Evolutionary conservation across 2,113 vertebrate species (phyloP).

Genomic region (Xiphophorus hellerii): DNA sequence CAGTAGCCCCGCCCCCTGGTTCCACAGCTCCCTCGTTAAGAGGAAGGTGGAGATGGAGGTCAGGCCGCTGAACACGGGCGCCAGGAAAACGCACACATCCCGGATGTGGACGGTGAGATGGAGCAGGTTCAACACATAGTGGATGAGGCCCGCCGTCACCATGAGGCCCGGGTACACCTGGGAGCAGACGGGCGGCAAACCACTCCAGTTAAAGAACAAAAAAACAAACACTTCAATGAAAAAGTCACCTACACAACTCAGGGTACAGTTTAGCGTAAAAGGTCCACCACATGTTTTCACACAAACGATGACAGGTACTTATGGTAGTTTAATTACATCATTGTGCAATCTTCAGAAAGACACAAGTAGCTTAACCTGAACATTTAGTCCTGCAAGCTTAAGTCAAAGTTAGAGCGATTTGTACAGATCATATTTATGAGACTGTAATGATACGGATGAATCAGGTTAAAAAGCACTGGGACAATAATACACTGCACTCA

Average conservation of each 20-base stretch:
- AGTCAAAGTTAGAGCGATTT: too few relatives aligned
- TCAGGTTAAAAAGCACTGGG: too few relatives aligned
- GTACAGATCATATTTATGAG: too few relatives aligned
- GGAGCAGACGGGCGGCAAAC: background rate
- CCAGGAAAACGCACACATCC: constrained; percentile 95
- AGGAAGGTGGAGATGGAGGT: constrained; percentile 96
- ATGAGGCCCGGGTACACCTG: constrained; percentile 96
- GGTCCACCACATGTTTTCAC: too few relatives aligned
- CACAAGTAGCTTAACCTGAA: too few relatives aligned
- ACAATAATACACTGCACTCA: too few relatives aligned
- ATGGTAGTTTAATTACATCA: too few relatives aligned
- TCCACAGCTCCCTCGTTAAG: constrained; percentile 96
- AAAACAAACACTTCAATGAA: background rate
- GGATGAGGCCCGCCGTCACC: constrained; percentile 96
- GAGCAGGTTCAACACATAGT: constrained; percentile 95
- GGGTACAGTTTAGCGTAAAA: too few relatives aligned
- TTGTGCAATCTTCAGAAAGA: too few relatives aligned
- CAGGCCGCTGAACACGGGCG: constrained; percentile 95
- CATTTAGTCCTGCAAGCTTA: too few relatives aligned
- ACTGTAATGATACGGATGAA: too few relatives aligned
- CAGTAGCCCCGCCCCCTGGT: constrained; percentile 93
- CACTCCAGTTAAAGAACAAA: background rate
- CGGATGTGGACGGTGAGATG: constrained; percentile 95
- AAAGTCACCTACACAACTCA: background rate
- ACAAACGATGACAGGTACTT: too few relatives aligned